phyloP scores from a whole-genome alignment of 2,113 vertebrate genomes.

The Xiphias gladius region DNA sequence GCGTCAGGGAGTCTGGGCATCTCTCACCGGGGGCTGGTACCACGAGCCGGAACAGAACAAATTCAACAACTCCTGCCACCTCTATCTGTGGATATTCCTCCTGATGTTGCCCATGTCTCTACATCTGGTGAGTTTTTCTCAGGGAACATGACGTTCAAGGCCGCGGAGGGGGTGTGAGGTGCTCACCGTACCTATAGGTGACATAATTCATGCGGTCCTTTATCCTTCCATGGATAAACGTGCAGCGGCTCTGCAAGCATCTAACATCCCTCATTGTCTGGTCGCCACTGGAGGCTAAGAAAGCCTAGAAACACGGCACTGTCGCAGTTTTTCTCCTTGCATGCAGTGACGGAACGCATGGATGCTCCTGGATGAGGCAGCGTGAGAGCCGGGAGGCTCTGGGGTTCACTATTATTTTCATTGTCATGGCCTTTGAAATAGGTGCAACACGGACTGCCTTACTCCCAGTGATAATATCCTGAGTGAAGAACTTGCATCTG shows the following conservation, averaged over 20 bases:
- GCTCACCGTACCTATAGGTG: constrained; percentile 3
- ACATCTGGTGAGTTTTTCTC: constrained; percentile 91
- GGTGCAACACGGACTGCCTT: constrained; percentile 10
- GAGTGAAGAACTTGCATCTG: neutral
- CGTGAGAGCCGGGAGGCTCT: constrained; percentile 22
- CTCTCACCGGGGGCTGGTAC: constrained; percentile 96
- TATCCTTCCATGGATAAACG: constrained; percentile 15
- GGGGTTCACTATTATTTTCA: constrained; percentile 20
- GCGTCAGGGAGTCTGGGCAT: constrained; percentile 96
- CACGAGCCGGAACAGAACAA: constrained; percentile 96
- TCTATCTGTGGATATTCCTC: constrained; percentile 96
- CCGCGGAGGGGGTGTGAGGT: constrained; percentile 57
- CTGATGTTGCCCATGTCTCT: constrained; percentile 92
- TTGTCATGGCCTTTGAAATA: constrained; percentile 30
- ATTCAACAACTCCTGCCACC: constrained; percentile 97
- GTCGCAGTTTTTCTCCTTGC: constrained; percentile 82
- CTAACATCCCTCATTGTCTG: constrained; percentile 26
- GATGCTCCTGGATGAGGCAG: constrained; percentile 63
- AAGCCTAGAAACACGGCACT: constrained; percentile 49
- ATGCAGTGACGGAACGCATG: constrained; percentile 74
- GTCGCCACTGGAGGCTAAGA: constrained; percentile 5
- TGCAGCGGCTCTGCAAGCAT: neutral
- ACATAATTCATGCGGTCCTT: constrained; percentile 7
- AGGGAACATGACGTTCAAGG: constrained; percentile 65
- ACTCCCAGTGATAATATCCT: neutral